Percentiles rank a stretch among this genome's conserved stretches.
Evolutionary conservation across 2,113 vertebrate genomes (phyloP).

Genomic region (Crypturellus undulatus): DNA sequence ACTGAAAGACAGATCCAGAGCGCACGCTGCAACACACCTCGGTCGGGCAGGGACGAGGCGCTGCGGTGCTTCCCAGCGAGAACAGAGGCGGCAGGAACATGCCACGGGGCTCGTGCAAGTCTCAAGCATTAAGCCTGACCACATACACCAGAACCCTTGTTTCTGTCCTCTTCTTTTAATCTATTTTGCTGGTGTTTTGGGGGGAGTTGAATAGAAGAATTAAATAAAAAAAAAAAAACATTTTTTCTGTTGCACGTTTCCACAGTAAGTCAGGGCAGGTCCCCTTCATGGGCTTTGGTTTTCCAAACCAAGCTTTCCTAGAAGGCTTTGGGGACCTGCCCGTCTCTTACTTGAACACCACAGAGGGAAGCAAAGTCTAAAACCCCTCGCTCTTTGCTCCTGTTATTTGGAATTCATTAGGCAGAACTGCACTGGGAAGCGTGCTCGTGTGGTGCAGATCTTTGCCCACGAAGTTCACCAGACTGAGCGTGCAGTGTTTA

Average conservation of each 20-base stretch:
- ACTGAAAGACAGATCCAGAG: background rate
- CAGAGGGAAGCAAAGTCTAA: background rate
- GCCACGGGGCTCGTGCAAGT: rapidly evolving
- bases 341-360: background rate
- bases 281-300: background rate
- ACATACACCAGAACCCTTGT: background rate
- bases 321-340: background rate
- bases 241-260: background rate
- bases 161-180: background rate
- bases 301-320: background rate
- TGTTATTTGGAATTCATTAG: background rate
- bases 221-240: rapidly evolving
- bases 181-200: background rate
- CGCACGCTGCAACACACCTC: background rate
- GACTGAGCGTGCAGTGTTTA: background rate
- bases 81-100: background rate
- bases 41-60: background rate
- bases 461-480: background rate
- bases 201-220: background rate
- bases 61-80: background rate
- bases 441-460: background rate
- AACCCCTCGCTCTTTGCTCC: background rate
- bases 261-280: background rate
- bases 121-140: background rate
- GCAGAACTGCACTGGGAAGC: background rate